Evolutionary conservation across 2,113 vertebrate species (phyloP), one percentile per base, ranked within the genome.

Genomic region (Sturnira hondurensis): DNA sequence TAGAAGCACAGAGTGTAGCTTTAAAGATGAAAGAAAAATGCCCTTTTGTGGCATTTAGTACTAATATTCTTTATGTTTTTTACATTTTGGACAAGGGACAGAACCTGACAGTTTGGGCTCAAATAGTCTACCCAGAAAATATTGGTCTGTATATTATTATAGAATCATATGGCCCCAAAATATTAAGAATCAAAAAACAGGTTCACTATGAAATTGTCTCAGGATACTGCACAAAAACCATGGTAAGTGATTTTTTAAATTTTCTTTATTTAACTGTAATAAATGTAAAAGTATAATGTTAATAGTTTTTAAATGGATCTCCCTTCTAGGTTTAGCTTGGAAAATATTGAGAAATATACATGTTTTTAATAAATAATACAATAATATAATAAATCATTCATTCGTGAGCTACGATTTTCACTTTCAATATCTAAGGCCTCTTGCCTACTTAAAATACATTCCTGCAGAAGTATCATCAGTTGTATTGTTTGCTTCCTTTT

Each of bases 71-170:
- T 7, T 1, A 1, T 28, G 0, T n/a, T 28, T 41, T 67, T 93
- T 80, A 88, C 78, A n/a, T 81, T 87, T 15, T 98, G 77, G 97
- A 98, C 70, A 98, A 96, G n/a, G 71, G 93, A 94, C 36, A 95
- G 3, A 52, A 22, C 4, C 14, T 97, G 61, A 87, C 71, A 3
- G 0, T 97, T 82, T 98, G 95, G 97, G 15, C 47, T 93, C 95
- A 97, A 86, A 9, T 97, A 80, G 68, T 97, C 73, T 98, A 98
- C 94, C 73, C 82, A 58, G 97, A 98, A 96, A 97, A 96, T 52
- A 1, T 4, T 33, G 95, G 96, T 47, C 13, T 98, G 28, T 16
- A 67, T 65, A 54, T 90, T 78, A 5, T 82, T 28, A 1, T 97
- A 85, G 93, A 97, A 45, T 7, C 70, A 12, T 94, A 97, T 52